Evolutionary conservation across 2,888 invertebrate genomes (phyloP), one percentile per base, ranked within the genome.

Genomic region (Phoronis australis): DNA sequence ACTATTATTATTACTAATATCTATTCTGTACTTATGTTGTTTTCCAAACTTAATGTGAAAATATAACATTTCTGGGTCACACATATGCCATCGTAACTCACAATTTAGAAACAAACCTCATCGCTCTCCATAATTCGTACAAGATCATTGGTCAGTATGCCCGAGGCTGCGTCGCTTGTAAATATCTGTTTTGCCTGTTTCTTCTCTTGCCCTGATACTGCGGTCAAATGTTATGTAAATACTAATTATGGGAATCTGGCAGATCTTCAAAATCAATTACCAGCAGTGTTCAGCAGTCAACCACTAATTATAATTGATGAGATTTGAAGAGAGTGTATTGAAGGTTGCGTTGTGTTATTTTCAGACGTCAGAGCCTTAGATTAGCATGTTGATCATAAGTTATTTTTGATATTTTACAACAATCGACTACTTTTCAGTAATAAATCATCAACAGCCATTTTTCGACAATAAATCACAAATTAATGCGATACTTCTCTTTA

Each of bases 141-240:
- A 22, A 75, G 64, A 55, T 75, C 75, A 55, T 75, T 75, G n/a
- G 68, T 73, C 18, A 75, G 61, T 24, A 75, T 72, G 21, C 73
- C 73, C 24, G 73, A 72, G 4, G 75, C 73, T 18, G 69, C 75
- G 40, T 59, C 63, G 46, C 69, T 71, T 26, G 71, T 74, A 51
- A 75, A 75, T 6, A 74, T 69, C 56, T 73, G 69, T 44, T 65
- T 59, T 24, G 64, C 56, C 9, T 56, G 49, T 23, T 55, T 52
- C 21, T 54, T 58, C 21, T 61, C 64, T 35, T 50, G 48, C 1
- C 51, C 56, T 2, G 55, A 40, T 1, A 51, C 52, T 48, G 50
- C 24, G 35, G 50, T 18, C 5, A 15, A 23, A 24, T 18, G 5
- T n/a, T n/a, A n/a, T n/a, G n/a, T 37, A 1, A 41, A 22, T 44